phyloP scores from a whole-genome alignment of 2,113 vertebrate species.

The Tylochromis polylepis region DNA sequence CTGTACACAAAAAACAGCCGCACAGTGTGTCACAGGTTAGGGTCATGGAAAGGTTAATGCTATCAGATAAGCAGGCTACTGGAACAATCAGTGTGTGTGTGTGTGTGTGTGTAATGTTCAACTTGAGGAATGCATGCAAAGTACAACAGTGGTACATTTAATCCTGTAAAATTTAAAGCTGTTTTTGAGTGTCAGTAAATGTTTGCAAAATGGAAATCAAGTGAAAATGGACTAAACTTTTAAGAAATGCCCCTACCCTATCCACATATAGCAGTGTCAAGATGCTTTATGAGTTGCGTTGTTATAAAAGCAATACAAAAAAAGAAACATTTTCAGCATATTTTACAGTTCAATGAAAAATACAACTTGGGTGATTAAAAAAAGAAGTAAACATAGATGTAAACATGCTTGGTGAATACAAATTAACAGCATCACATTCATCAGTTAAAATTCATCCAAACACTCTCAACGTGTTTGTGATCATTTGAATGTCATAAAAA shows the following conservation, averaged over 20 bases:
- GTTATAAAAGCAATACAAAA: neutral
- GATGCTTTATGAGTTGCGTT: neutral
- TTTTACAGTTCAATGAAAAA: constrained; percentile 26
- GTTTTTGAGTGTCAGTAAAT: neutral
- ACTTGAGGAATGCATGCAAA: neutral
- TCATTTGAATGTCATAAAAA: neutral
- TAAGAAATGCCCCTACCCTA: neutral
- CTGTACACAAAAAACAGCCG: constrained; percentile 38
- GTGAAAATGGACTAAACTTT: neutral
- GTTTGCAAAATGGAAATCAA: neutral
- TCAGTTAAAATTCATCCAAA: constrained; percentile 5
- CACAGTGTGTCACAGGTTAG: constrained; percentile 35
- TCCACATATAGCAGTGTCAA: neutral
- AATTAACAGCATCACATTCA: constrained; percentile 46
- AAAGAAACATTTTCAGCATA: neutral
- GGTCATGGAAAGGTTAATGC: constrained; percentile 17
- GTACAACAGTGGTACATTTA: neutral
- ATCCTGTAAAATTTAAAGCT: neutral
- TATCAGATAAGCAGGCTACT: neutral
- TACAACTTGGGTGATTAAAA: constrained; percentile 21
- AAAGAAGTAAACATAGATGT: constrained; percentile 2
- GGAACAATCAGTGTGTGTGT: neutral
- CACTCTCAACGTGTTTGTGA: neutral
- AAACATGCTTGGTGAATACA: constrained; percentile 53
- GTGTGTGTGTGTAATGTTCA: neutral